Evolutionary conservation across 2,113 vertebrate species (phyloP).

Genomic region (Gopherus evgoodei): DNA sequence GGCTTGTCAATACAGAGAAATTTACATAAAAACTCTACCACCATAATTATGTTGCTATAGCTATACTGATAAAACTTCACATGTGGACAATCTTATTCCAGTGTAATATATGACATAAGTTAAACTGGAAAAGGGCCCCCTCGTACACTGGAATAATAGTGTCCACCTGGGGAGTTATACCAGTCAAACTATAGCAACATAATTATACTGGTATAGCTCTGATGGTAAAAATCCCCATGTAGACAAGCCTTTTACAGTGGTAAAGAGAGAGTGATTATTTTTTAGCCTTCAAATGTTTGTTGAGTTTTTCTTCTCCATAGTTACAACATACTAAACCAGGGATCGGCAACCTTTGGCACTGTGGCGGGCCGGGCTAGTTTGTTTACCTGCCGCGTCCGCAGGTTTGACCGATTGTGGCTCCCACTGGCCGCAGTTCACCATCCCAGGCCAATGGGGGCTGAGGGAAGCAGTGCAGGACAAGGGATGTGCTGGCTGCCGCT

Average conservation of each 20-base stretch:
- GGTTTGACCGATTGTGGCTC: no score
- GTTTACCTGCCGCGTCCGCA: no score
- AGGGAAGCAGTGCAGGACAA: no score
- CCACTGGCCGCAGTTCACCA: no score
- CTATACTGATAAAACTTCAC: slow-evolving; percentile 46
- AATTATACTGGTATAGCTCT: slow-evolving; percentile 49
- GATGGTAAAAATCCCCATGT: slow-evolving; percentile 49
- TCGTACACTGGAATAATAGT: slow-evolving; percentile 55
- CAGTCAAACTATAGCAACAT: neutral
- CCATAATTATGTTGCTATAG: neutral
- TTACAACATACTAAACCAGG: neutral
- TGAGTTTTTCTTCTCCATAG: slow-evolving; percentile 11
- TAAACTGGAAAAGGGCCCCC: neutral
- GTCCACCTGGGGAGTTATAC: slow-evolving; percentile 32
- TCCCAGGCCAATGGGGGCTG: no score
- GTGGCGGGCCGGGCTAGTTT: no score
- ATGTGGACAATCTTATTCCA: slow-evolving; percentile 41
- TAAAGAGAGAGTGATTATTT: slow-evolving; percentile 45
- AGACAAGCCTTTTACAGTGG: slow-evolving; percentile 29
- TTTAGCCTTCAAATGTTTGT: neutral
- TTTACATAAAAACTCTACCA: slow-evolving; percentile 5
- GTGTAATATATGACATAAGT: neutral
- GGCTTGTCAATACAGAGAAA: slow-evolving; percentile 39
- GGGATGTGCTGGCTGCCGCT: no score
- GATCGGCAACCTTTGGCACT: no score